A percentile compares a stretch with the other conserved stretches of the same genome.
Evolutionary conservation across 2,888 invertebrate genomes (phyloP).

Genomic region (Agonopterix heracliana): DNA sequence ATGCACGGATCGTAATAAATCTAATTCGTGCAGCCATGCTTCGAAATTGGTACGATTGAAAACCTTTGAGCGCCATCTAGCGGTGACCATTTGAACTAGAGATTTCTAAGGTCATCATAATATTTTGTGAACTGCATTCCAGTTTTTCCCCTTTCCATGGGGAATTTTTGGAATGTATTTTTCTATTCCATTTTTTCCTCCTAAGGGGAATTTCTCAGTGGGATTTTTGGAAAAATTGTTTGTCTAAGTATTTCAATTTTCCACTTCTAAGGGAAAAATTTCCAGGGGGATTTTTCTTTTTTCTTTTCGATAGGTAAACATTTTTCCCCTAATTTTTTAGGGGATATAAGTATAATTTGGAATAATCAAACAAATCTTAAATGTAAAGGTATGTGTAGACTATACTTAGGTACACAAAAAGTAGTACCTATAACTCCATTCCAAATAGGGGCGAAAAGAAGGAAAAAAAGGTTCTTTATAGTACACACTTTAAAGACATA

Average conservation of each 20-base stretch:
- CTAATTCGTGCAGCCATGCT: slow-evolving; percentile 7
- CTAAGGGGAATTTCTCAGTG: not conserved
- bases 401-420: no score
- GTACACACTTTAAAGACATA: no score
- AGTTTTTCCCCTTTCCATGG: not conserved
- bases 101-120: not conserved
- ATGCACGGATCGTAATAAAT: slow-evolving; percentile 8
- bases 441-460: no score
- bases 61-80: slow-evolving; percentile 10
- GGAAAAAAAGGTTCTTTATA: no score
- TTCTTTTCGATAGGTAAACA: no score
- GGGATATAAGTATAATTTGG: no score
- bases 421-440: no score
- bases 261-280: not conserved
- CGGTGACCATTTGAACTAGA: not conserved
- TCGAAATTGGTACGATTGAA: slow-evolving; percentile 4
- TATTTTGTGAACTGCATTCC: not conserved
- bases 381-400: no score
- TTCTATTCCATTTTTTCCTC: not conserved
- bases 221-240: not conserved
- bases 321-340: no score
- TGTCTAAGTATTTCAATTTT: not conserved
- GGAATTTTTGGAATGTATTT: not conserved
- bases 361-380: no score
- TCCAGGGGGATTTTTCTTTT: no score